Evolutionary conservation across 2,113 vertebrate species (phyloP).

Genomic region (Eptesicus fuscus): DNA sequence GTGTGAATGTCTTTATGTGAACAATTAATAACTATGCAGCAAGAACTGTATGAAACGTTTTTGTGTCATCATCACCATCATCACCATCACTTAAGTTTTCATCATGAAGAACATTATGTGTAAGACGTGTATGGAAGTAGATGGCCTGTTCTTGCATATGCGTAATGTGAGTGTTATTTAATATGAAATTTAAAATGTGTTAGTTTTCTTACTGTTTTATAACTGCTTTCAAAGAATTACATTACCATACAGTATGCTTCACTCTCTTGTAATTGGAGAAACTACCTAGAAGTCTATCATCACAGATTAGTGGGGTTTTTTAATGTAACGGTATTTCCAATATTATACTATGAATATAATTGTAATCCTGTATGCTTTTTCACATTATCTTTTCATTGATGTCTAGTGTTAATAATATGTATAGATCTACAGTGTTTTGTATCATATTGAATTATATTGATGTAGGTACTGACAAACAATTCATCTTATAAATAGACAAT

Average conservation of each 20-base stretch:
- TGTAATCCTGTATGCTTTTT: neutral
- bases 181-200: neutral
- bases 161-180: neutral
- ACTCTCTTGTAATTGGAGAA: neutral
- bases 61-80: too few relatives aligned
- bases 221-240: neutral
- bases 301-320: neutral
- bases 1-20: neutral
- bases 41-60: neutral
- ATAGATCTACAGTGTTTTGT: neutral
- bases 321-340: neutral
- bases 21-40: neutral
- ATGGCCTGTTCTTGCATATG: neutral
- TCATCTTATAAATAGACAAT: neutral
- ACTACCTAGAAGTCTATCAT: neutral
- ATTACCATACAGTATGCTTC: neutral
- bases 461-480: neutral
- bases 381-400: neutral
- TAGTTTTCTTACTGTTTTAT: neutral
- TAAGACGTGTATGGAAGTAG: neutral
- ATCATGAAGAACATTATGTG: neutral
- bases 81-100: neutral
- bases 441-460: neutral
- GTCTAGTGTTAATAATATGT: neutral
- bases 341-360: neutral